Conservation (phyloP, 2,888 invertebrate species). For the Leucophenga maculata region DNA sequence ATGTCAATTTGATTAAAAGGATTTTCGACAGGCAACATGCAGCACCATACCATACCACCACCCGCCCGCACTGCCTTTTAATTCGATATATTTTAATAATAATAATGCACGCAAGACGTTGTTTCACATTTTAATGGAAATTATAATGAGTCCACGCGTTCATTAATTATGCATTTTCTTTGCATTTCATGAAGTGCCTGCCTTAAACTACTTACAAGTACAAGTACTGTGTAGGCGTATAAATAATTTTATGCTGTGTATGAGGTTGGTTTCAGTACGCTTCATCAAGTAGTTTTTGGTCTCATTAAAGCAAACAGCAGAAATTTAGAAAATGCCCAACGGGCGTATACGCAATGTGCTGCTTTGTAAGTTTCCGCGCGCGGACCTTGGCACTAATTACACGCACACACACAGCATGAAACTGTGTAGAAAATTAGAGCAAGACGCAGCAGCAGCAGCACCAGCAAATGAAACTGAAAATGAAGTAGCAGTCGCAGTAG, state of each 20-base stretch:
- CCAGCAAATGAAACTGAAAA: background rate
- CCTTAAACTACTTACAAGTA: background rate
- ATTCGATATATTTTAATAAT: no score
- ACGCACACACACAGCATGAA: conserved; percentile 32
- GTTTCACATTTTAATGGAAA: conserved; percentile 59
- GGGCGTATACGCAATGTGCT: conserved; percentile 41
- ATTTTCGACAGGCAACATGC: conserved; percentile 5
- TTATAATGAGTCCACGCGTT: conserved; percentile 57
- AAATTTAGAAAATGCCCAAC: conserved; percentile 27
- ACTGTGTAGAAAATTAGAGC: conserved; percentile 24
- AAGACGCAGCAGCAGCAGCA: conserved; percentile 33
- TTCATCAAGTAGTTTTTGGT: conserved; percentile 51
- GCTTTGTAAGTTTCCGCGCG: background rate
- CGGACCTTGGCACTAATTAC: conserved; percentile 61
- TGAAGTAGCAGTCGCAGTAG: no score
- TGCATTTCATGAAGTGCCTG: background rate
- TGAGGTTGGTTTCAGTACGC: conserved; percentile 30
- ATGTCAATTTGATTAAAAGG: conserved; percentile 23
- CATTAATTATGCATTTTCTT: conserved; percentile 59
- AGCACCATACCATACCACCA: no score
- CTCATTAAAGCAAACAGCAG: background rate
- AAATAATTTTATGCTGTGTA: conserved; percentile 52
- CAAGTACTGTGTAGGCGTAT: conserved; percentile 38
- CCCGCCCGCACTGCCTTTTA: no score
- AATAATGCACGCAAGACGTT: background rate